phyloP scores from a whole-genome alignment of 2,797 vertebrate genomes.

The Macroramphosus scolopax region DNA sequence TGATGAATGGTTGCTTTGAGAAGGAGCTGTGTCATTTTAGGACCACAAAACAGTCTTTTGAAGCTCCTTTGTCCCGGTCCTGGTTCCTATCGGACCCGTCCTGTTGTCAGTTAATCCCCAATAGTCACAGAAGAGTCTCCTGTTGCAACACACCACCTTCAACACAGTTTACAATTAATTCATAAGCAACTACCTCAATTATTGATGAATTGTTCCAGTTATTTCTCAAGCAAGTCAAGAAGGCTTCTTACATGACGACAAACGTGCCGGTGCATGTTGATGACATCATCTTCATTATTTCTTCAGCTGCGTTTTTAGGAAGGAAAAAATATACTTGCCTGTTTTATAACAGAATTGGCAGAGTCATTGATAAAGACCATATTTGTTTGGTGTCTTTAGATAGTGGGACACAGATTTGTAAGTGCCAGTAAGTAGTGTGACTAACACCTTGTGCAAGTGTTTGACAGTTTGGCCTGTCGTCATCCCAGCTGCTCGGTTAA shows the following conservation, averaged over 20 bases:
- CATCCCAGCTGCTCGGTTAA: conserved; percentile 1
- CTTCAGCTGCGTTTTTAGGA: too few species aligned
- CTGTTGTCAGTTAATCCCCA: not conserved
- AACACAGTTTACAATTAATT: too few species aligned
- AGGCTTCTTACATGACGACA: too few species aligned
- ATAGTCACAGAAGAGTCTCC: too few species aligned
- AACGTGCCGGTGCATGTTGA: too few species aligned
- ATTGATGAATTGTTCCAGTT: not conserved
- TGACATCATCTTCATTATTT: too few species aligned
- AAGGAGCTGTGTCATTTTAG: conserved; percentile 52
- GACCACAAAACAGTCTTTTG: conserved; percentile 43
- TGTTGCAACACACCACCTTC: too few species aligned
- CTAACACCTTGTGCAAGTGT: too few species aligned
- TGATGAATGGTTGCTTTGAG: conserved; percentile 71
- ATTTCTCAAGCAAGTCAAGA: too few species aligned
- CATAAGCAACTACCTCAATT: not conserved
- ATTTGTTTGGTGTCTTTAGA: not conserved
- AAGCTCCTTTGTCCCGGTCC: conserved; percentile 25
- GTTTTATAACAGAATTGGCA: not conserved
- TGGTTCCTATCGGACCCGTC: not conserved
- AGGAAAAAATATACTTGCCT: too few species aligned
- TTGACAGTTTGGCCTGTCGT: conserved; percentile 2
- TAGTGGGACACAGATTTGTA: not conserved
- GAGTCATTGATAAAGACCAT: not conserved
- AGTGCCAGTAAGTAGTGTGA: not conserved